Base-by-base conservation (phyloP, 2,113 vertebrate species). In the Rallus limicola region DNA sequence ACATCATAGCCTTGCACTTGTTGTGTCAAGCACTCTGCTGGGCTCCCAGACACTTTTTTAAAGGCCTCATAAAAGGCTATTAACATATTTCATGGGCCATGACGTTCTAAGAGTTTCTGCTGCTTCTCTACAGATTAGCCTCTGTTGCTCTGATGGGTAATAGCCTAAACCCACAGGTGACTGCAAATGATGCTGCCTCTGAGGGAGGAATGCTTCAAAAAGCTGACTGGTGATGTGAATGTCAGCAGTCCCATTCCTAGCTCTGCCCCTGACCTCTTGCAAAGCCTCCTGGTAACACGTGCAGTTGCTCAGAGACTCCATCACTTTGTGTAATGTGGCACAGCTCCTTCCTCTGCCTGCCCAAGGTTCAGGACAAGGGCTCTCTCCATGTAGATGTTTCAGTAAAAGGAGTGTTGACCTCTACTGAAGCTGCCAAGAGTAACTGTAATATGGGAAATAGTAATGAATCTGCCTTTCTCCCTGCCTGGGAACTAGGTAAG, bases 401-500 rank as follows among this genome's bases (percentile, higher is more conserved):
- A 52, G 75, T 2, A 36, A 17, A 63, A 24, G 53, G 58, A 11
- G 24, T 5, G 4, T 68, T 77, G 86, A 44, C 40, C 69, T 34
- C 80, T 80, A 1, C 80, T 53, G 52, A 13, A 24, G 77, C 78
- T 87, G 76, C 88, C 86, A 79, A 64, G 52, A 50, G 86, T 67
- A 60, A 74, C 84, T 58, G 82, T 5, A 59, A 90, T 75, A 62
- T 88, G 95, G 92, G 75, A 48, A 87, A 40, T 83, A 75, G 77
- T 83, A n/a, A 60, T 25, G 78, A 85, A 67, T 29, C 56, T 79
- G 89, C 82, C 64, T 92, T 83, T 83, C 76, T 90, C 29, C 33
- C 25, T 24, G 86, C 95, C 95, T 96, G 96, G 88, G 95, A 96
- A 95, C 92, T 25, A 85, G 77, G 92, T 92, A 34, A 86, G 83